Percentiles rank a stretch among this genome's conserved stretches.
Conservation (phyloP, 2,113 vertebrate species). For the Mionectes macconnelli region DNA sequence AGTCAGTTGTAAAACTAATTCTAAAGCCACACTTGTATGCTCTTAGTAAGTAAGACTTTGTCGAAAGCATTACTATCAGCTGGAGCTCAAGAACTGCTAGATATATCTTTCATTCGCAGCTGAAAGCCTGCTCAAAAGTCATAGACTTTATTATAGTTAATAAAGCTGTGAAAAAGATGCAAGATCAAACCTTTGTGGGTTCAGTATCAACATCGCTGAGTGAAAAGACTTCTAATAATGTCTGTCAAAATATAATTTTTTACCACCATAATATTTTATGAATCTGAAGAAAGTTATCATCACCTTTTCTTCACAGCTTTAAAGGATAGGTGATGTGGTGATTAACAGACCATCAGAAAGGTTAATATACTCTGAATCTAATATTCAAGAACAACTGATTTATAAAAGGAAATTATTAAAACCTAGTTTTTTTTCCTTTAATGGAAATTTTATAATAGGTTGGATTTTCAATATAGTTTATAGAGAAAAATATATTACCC, state of each 20-base stretch:
- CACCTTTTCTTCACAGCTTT: background rate
- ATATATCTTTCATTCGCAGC: background rate
- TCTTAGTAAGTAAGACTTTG: background rate
- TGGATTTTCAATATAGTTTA: background rate
- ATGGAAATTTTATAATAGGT: background rate
- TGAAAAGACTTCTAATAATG: background rate
- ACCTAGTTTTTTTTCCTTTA: background rate
- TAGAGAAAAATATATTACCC: background rate
- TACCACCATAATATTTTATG: background rate
- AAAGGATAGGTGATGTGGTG: background rate
- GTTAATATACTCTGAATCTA: background rate
- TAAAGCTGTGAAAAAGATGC: background rate
- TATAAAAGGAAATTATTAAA: background rate
- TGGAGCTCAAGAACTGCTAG: background rate
- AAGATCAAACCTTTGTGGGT: background rate
- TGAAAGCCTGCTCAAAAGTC: background rate
- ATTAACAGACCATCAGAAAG: background rate
- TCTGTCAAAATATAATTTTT: background rate
- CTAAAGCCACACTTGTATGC: background rate
- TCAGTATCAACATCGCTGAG: background rate
- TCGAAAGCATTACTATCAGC: rapidly evolving
- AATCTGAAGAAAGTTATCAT: background rate
- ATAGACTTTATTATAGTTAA: background rate
- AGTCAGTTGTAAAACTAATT: background rate
- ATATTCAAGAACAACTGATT: background rate